Percentiles rank a stretch among this genome's conserved stretches.
These are phyloP conservation scores for Acromyrmex echinatior DNA, from an alignment of 1,140 invertebrate species.

Conservation along the genomic window DNA sequence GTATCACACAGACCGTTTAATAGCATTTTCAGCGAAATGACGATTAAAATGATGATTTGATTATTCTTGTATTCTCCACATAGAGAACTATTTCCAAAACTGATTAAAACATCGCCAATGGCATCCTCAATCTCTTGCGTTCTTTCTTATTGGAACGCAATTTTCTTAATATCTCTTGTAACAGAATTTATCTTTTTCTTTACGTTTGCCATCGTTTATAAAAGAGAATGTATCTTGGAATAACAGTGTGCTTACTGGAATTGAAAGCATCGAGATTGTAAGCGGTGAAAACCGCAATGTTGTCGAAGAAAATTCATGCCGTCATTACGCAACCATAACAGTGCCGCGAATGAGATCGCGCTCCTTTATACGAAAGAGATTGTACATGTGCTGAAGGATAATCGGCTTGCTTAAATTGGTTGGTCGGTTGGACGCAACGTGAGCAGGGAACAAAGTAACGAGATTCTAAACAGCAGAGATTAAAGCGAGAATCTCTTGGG, in stretches of 20 bases:
- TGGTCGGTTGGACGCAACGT: constrained; percentile 41
- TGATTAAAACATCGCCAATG: neutral
- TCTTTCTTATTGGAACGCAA: constrained; percentile 15
- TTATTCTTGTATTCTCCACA: neutral
- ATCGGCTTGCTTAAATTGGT: constrained; percentile 55
- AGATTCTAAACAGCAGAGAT: constrained; percentile 59
- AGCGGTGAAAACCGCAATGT: constrained; percentile 44
- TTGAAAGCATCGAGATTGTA: constrained; percentile 35
- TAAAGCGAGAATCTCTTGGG: constrained; percentile 21
- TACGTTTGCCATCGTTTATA: neutral
- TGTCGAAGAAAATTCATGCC: constrained; percentile 54
- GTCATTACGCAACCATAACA: constrained; percentile 56
- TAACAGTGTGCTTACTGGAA: constrained; percentile 16
- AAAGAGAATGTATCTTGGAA: constrained; percentile 34
- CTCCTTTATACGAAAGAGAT: constrained; percentile 50
- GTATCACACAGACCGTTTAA: neutral
- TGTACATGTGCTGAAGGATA: constrained; percentile 45
- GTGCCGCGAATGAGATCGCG: constrained; percentile 55
- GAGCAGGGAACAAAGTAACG: constrained; percentile 44
- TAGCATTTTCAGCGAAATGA: neutral
- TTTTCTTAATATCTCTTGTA: neutral
- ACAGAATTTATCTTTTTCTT: constrained; percentile 10
- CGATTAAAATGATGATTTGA: neutral
- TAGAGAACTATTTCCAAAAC: neutral
- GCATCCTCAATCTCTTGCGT: neutral